Evolutionary conservation across 2,888 invertebrate species (phyloP).

Genomic region (Conomelus anceps): DNA sequence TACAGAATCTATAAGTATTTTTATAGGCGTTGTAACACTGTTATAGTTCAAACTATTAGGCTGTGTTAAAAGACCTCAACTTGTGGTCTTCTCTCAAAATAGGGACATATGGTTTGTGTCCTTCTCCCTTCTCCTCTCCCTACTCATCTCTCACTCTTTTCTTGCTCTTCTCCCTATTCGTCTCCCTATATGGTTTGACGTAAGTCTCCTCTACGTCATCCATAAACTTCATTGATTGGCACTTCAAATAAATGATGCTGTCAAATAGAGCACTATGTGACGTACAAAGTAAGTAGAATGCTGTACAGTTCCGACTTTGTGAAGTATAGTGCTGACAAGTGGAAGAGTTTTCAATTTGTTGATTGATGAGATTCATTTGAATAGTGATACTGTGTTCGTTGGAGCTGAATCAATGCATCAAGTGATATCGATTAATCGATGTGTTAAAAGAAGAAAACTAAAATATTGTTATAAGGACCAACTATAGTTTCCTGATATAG

Average conservation of each 20-base stretch:
- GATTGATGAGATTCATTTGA: neutral
- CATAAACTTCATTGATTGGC: neutral
- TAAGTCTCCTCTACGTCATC: neutral
- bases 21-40: neutral
- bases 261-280: neutral
- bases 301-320: neutral
- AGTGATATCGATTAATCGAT: no score
- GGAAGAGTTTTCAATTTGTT: neutral
- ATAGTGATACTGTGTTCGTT: no score
- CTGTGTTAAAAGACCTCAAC: neutral
- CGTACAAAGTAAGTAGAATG: neutral
- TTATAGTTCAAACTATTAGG: neutral
- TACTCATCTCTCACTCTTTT: neutral
- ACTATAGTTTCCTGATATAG: no score
- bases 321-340: neutral
- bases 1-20: neutral
- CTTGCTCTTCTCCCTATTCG: neutral
- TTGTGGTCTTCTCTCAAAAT: neutral
- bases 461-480: no score
- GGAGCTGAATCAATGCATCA: no score
- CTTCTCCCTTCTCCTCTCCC: conserved; percentile 1
- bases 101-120: neutral
- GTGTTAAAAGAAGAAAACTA: no score
- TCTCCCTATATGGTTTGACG: neutral
- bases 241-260: neutral